Conservation (phyloP, 2,113 vertebrate species). For the Sorex fumeus region DNA sequence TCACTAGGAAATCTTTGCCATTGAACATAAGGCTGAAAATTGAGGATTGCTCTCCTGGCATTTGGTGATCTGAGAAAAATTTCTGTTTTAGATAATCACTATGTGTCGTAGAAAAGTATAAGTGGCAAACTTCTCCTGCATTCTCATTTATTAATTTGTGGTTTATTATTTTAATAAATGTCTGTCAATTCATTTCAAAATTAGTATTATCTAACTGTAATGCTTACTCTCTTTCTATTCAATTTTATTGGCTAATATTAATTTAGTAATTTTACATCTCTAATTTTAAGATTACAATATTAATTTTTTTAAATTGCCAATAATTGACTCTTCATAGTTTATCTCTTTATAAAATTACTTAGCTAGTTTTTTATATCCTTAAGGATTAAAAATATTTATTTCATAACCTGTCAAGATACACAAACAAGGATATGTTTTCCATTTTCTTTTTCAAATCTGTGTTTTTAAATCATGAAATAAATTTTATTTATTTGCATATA, state of each 20-base stretch:
- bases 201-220: background rate
- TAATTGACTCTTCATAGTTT: constrained; percentile 40
- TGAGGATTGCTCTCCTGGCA: background rate
- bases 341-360: constrained; percentile 35
- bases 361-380: constrained; percentile 40
- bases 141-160: constrained; percentile 10
- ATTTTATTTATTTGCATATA: background rate
- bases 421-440: constrained; percentile 2
- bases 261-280: constrained; percentile 59
- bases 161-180: background rate
- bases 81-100: background rate
- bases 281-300: constrained; percentile 43
- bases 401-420: constrained; percentile 10
- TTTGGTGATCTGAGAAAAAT: background rate
- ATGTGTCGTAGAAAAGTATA: background rate
- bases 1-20: background rate
- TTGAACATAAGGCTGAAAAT: background rate
- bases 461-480: background rate
- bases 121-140: background rate
- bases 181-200: constrained; percentile 19
- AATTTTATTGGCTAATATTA: constrained; percentile 51
- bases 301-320: constrained; percentile 54
- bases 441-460: constrained; percentile 27
- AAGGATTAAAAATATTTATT: constrained; percentile 47
- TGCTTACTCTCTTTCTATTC: constrained; percentile 4